Conservation (phyloP, 2,888 invertebrate genomes). For the Drosophila borborema region DNA sequence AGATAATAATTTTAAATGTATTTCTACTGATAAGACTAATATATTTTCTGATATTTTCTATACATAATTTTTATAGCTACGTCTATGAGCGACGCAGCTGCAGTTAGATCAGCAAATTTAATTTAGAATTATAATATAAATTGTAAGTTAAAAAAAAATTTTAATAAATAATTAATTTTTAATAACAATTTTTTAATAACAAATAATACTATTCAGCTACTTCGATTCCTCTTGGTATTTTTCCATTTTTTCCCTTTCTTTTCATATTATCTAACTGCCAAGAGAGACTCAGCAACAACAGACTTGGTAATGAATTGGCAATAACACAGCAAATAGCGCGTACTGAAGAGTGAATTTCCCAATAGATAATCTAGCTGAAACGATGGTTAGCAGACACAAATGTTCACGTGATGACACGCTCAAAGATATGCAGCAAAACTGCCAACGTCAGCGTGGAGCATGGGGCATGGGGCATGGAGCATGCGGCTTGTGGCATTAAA, state of each 20-base stretch:
- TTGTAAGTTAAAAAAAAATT: too few relatives aligned
- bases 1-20: not conserved
- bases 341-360: not conserved
- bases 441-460: constrained; percentile 42
- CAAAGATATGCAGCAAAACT: constrained; percentile 38
- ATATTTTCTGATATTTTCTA: too few relatives aligned
- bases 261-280: not conserved
- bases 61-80: too few relatives aligned
- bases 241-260: not conserved
- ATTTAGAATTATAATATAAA: too few relatives aligned
- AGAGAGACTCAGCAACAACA: not conserved
- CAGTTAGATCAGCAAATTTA: not conserved
- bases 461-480: constrained; percentile 29
- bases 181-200: too few relatives aligned
- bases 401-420: not conserved
- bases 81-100: too few relatives aligned
- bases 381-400: constrained; percentile 1
- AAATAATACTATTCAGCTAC: too few relatives aligned
- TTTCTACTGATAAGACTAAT: too few relatives aligned
- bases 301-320: constrained; percentile 5
- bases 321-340: not conserved
- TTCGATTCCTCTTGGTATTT: not conserved
- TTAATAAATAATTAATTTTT: too few relatives aligned
- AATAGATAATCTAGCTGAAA: constrained; percentile 2
- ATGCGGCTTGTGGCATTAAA: constrained; percentile 41